These are phyloP conservation scores for Tachina grossa DNA, from an alignment of 2,888 invertebrate species.

Conservation along the genomic window DNA sequence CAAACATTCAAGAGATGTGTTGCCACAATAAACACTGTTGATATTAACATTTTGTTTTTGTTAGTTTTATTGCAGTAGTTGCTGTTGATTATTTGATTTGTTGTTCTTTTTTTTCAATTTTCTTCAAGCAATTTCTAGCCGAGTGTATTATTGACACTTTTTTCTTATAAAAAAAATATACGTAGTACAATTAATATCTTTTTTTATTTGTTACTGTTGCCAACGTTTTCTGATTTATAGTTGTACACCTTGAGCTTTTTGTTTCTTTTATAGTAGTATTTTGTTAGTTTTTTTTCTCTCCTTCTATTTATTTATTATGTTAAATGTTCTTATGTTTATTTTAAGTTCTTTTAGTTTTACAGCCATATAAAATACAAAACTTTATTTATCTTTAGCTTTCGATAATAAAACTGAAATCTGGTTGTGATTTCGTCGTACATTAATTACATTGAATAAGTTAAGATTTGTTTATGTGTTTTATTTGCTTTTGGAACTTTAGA, in stretches of 20 bases:
- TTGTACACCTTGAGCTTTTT: conserved; percentile 74
- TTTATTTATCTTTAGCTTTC: conserved; percentile 40
- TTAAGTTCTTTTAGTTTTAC: conserved; percentile 43
- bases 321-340: conserved; percentile 66
- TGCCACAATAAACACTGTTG: conserved; percentile 72
- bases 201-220: conserved; percentile 26
- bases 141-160: conserved; percentile 78
- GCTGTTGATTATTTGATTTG: conserved; percentile 44
- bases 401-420: conserved; percentile 5
- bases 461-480: conserved; percentile 20
- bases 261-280: conserved; percentile 52
- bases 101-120: conserved; percentile 19
- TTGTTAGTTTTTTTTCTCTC: conserved; percentile 55
- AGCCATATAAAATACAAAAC: conserved; percentile 42
- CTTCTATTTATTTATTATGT: conserved; percentile 52
- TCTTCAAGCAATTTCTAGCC: conserved; percentile 49
- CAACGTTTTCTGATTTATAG: conserved; percentile 49
- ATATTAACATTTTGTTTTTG: conserved; percentile 60
- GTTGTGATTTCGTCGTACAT: conserved; percentile 9
- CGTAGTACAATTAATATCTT: conserved; percentile 22
- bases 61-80: conserved; percentile 42
- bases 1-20: conserved; percentile 75
- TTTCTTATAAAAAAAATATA: conserved; percentile 16
- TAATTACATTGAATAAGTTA: conserved; percentile 28
- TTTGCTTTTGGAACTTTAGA: conserved; percentile 14